A percentile compares a stretch with the other conserved stretches of the same genome.
Evolutionary conservation across 2,888 invertebrate species (phyloP).

Genomic region (Ochropleura leucogaster): DNA sequence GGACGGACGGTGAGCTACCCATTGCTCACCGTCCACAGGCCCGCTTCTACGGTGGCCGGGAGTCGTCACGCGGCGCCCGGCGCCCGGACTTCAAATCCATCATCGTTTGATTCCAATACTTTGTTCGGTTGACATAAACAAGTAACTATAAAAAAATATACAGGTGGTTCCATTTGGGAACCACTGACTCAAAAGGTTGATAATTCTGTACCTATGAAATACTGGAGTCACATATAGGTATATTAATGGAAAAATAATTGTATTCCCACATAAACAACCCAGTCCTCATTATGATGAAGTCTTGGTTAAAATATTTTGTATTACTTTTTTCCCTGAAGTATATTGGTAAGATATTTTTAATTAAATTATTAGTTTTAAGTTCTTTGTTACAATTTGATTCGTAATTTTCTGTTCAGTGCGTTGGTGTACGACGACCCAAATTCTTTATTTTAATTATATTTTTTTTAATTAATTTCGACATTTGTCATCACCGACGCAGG

Average conservation of each 20-base stretch:
- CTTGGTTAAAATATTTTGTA: slow-evolving; percentile 18
- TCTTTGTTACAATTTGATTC: neutral
- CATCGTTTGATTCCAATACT: neutral
- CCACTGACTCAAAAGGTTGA: slow-evolving; percentile 10
- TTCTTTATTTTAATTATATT: too few species aligned
- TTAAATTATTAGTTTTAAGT: neutral
- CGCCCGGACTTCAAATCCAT: too few species aligned
- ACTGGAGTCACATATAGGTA: slow-evolving; percentile 13
- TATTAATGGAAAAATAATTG: neutral
- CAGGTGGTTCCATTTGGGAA: slow-evolving; percentile 3
- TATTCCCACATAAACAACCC: neutral
- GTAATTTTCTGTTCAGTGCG: too few species aligned
- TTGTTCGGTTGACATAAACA: too few species aligned
- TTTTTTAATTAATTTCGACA: too few species aligned
- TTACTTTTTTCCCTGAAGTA: slow-evolving; percentile 10
- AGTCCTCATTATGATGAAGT: slow-evolving; percentile 17
- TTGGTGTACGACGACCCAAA: too few species aligned
- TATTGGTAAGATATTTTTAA: slow-evolving; percentile 12
- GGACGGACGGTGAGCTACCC: too few species aligned
- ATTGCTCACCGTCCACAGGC: too few species aligned
- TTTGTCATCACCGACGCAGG: too few species aligned
- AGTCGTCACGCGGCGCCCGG: too few species aligned
- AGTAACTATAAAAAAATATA: neutral
- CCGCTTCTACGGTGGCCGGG: too few species aligned
- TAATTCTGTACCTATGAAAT: neutral